phyloP scores from a whole-genome alignment of 1,140 invertebrate species.

The Bombus balteatus region DNA sequence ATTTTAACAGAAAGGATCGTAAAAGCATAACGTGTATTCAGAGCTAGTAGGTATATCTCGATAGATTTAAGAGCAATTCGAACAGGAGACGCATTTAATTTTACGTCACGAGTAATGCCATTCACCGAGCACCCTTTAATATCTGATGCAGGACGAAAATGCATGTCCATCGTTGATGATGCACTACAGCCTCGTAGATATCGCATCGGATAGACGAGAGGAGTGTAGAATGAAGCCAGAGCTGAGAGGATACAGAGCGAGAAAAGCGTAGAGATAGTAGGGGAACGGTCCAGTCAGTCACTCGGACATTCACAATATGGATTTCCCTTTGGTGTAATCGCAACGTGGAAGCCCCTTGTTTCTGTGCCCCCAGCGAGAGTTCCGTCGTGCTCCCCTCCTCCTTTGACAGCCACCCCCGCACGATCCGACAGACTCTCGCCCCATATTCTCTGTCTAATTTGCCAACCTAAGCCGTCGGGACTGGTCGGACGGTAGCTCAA shows the following conservation, averaged over 20 bases:
- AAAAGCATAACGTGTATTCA: too few species aligned
- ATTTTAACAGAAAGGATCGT: too few species aligned
- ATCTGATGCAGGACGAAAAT: neutral
- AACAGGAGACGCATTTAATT: constrained; percentile 17
- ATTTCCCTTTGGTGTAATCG: constrained; percentile 69
- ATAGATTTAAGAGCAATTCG: neutral
- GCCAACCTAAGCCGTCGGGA: constrained; percentile 70
- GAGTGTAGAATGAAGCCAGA: neutral
- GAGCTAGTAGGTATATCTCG: neutral
- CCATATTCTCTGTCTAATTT: constrained; percentile 74
- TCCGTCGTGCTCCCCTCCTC: neutral
- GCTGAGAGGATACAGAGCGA: constrained; percentile 29
- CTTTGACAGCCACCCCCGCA: constrained; percentile 33
- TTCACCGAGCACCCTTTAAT: neutral
- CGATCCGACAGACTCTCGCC: constrained; percentile 62
- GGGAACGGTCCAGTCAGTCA: constrained; percentile 62
- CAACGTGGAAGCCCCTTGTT: constrained; percentile 65
- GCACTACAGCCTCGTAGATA: neutral
- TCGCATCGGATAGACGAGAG: neutral
- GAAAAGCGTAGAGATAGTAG: constrained; percentile 51
- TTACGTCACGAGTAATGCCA: neutral
- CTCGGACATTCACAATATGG: constrained; percentile 69
- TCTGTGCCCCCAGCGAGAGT: constrained; percentile 55
- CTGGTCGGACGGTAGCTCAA: constrained; percentile 64
- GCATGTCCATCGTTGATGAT: neutral